Base-by-base conservation (phyloP, 2,888 invertebrate genomes). In the Muscina levida region DNA sequence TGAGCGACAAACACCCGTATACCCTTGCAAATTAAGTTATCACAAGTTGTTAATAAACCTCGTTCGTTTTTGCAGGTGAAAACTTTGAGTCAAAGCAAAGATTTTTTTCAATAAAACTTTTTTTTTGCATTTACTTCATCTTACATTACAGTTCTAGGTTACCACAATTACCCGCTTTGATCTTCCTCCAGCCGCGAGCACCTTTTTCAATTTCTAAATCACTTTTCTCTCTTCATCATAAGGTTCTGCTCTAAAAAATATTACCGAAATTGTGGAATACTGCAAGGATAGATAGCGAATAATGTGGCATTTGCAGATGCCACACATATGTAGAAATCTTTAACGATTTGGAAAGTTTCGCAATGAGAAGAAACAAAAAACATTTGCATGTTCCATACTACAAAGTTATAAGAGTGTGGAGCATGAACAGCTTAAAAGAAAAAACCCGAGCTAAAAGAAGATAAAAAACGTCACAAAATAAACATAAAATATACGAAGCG, bases 201-300 rank as follows among this genome's bases (percentile, higher is more conserved):
- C 48, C 48, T 48, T 48, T 15, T 48, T 48, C 48, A 48, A 6
- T 48, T 48, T 48, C 19, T 10, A 48, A 48, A 48, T 48, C 17
- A 19, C 19, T 48, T 31, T 48, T 10, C 48, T 8, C 48, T 8
- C 3, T 15, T 48, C 8, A 17, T 3, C 48, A 48, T 48, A n/a
- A n/a, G n/a, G 0, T 2, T 48, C 48, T 48, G 15, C 48, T 19
- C 19, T 19, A 48, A 48, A 48, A 48, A 48, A 15, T 15, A 1
- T 6, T 19, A 19, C 10, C 19, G 19, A 19, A 48, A 48, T 19
- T 31, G 31, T 19, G 17, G 10, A 19, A 48, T 19, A 3, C 48
- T 31, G 8, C 31, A 48, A 19, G n/a, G n/a, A n/a, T n/a, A n/a
- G n/a, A n/a, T n/a, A n/a, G n/a, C n/a, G n/a, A n/a, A n/a, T n/a